Percentiles rank a stretch among this genome's conserved stretches.
Evolutionary conservation across 2,797 vertebrate species (phyloP).

Genomic region (Tarsius wallacei): DNA sequence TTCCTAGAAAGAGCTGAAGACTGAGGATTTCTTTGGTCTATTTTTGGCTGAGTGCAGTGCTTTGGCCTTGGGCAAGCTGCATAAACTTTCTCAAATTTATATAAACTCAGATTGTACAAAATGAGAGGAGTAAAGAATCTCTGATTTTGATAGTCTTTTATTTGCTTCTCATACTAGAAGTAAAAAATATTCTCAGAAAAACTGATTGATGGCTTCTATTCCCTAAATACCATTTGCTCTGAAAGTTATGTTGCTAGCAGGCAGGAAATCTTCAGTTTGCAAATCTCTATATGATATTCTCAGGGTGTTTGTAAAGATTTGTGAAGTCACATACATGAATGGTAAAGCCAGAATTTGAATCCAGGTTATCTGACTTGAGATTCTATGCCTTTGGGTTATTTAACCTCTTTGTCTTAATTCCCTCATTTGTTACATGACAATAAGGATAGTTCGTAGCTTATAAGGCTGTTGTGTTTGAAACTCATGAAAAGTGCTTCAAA

Average conservation of each 20-base stretch:
- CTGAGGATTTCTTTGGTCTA: neutral
- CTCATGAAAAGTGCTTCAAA: slow-evolving; percentile 36
- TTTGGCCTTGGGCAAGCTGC: neutral
- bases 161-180: neutral
- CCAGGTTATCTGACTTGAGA: neutral
- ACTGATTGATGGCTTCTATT: neutral
- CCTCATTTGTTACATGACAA: neutral
- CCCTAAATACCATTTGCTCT: slow-evolving; percentile 1
- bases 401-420: neutral
- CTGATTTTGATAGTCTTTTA: neutral
- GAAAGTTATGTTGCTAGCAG: neutral
- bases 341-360: slow-evolving; percentile 7
- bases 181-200: slow-evolving; percentile 29
- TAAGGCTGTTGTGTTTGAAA: neutral
- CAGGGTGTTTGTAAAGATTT: neutral
- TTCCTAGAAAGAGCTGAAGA: slow-evolving; percentile 17
- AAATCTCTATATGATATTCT: neutral
- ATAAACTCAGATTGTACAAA: neutral
- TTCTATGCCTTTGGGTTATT: neutral
- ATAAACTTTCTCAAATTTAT: slow-evolving; percentile 28
- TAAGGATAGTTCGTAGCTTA: neutral
- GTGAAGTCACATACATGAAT: neutral
- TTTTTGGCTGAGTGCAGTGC: neutral
- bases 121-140: neutral
- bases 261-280: neutral